Evolutionary conservation across 2,113 vertebrate genomes (phyloP).

Genomic region (Butorides virescens): DNA sequence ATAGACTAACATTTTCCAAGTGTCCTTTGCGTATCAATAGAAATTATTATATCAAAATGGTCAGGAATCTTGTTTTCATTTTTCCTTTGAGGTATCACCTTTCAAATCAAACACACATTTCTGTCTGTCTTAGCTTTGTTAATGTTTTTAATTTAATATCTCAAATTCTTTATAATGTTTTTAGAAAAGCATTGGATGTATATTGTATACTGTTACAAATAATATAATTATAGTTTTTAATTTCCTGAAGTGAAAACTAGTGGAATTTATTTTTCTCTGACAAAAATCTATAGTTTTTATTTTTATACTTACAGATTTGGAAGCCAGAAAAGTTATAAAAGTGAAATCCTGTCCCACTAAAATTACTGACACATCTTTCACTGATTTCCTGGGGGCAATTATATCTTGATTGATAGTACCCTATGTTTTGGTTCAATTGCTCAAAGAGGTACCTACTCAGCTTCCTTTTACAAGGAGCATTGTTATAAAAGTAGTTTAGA

Average conservation of each 20-base stretch:
- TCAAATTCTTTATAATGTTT: background rate
- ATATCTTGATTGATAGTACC: background rate
- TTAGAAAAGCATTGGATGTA: background rate
- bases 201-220: background rate
- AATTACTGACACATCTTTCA: background rate
- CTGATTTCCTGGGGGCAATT: background rate
- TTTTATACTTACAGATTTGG: background rate
- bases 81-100: background rate
- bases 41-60: background rate
- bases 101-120: background rate
- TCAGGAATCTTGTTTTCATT: background rate
- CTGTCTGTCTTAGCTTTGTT: background rate
- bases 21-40: background rate
- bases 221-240: background rate
- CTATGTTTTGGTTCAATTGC: background rate
- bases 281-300: background rate
- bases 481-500: background rate
- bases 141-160: background rate
- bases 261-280: background rate
- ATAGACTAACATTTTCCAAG: background rate
- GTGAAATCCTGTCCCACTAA: background rate
- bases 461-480: background rate
- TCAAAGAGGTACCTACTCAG: background rate
- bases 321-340: background rate
- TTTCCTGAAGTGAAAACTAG: background rate